A percentile compares a stretch with the other conserved stretches of the same genome.
Evolutionary conservation across 2,888 invertebrate genomes (phyloP).

Genomic region (Cephus spinipes): DNA sequence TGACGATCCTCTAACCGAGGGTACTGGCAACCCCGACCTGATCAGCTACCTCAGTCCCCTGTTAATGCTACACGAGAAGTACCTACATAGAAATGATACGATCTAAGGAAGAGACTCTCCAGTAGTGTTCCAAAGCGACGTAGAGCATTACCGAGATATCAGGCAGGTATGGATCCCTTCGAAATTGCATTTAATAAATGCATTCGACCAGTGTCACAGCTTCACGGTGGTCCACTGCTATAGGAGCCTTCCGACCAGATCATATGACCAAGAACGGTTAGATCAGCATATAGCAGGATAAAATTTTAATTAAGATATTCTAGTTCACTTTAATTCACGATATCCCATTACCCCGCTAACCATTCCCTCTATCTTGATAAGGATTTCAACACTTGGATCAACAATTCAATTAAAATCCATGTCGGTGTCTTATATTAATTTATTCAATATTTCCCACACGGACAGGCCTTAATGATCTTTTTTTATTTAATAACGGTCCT

Average conservation of each 20-base stretch:
- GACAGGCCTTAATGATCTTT: background rate
- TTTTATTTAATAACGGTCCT: background rate
- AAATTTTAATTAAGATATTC: background rate
- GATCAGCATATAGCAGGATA: background rate
- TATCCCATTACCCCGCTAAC: background rate
- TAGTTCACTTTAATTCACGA: background rate
- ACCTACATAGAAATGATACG: background rate
- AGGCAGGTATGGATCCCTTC: background rate
- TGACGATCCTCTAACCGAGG: background rate
- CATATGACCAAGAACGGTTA: background rate
- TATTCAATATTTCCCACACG: background rate
- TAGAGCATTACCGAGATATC: background rate
- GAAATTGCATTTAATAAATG: background rate
- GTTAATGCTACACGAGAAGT: background rate
- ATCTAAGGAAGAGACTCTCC: background rate
- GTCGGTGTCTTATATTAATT: background rate
- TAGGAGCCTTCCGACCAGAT: background rate
- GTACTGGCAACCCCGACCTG: background rate
- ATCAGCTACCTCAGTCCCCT: background rate
- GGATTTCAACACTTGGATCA: background rate
- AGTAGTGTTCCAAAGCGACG: background rate
- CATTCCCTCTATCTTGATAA: background rate
- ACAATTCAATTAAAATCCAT: background rate
- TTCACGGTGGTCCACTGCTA: conserved; percentile 53
- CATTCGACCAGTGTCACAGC: conserved; percentile 14